phyloP scores from a whole-genome alignment of 2,113 vertebrate genomes.

The Xiphophorus maculatus region DNA sequence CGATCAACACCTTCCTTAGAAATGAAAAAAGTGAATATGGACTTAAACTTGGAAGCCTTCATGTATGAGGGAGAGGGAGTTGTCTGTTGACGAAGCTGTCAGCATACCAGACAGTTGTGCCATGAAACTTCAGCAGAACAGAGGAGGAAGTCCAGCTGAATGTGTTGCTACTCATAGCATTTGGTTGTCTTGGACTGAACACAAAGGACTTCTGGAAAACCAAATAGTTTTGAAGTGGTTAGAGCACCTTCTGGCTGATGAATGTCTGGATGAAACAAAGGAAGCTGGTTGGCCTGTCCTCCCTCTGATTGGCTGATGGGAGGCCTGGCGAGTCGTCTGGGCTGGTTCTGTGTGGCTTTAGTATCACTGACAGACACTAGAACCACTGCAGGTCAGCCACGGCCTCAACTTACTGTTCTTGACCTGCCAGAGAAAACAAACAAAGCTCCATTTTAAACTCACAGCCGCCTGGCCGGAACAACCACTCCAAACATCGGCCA shows the following conservation, averaged over 20 bases:
- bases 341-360: conserved; percentile 46
- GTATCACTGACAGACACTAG: conserved; percentile 8
- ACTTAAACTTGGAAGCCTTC: conserved; percentile 37
- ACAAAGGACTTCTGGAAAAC: conserved; percentile 32
- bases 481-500: conserved; percentile 59
- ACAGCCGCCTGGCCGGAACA: conserved; percentile 25
- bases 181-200: conserved; percentile 26
- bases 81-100: conserved; percentile 60
- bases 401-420: conserved; percentile 18
- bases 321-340: conserved; percentile 40
- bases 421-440: conserved; percentile 64
- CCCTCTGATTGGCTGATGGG: conserved; percentile 58
- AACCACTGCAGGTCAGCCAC: conserved; percentile 12
- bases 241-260: conserved; percentile 6
- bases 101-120: conserved; percentile 32
- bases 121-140: conserved; percentile 63
- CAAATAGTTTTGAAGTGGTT: conserved; percentile 34
- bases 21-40: conserved; percentile 22
- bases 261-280: not conserved
- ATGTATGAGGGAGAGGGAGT: conserved; percentile 34
- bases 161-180: conserved; percentile 9
- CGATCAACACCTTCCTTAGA: conserved; percentile 65
- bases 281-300: conserved; percentile 42
- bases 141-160: conserved; percentile 39
- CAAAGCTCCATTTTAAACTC: conserved; percentile 58